Conservation (phyloP, 2,888 invertebrate genomes). For the Aplocera efformata region DNA sequence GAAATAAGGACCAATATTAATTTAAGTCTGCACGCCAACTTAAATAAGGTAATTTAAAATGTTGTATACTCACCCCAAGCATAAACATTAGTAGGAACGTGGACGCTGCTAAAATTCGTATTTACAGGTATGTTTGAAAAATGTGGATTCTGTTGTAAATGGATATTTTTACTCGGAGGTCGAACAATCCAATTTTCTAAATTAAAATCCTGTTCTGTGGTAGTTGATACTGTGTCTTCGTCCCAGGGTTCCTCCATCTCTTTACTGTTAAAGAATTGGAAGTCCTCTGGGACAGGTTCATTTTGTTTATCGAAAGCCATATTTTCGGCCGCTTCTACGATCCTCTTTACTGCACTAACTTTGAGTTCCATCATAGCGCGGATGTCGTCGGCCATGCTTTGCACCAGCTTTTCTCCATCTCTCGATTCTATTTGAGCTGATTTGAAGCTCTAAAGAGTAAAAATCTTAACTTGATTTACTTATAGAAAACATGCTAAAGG, state of each 20-base stretch:
- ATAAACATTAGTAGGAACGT: constrained; percentile 97
- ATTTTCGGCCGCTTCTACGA: constrained; percentile 93
- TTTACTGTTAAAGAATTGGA: constrained; percentile 86
- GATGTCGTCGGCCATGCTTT: constrained; percentile 91
- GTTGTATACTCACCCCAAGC: constrained; percentile 84
- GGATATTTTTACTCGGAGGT: constrained; percentile 81
- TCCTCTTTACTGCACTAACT: constrained; percentile 92
- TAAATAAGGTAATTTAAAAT: constrained; percentile 5
- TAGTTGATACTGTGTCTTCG: constrained; percentile 68
- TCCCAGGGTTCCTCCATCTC: constrained; percentile 82
- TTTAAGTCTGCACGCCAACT: neutral
- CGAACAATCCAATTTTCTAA: constrained; percentile 76
- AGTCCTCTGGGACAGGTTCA: constrained; percentile 80
- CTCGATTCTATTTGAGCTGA: constrained; percentile 87
- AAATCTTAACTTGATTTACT: no score
- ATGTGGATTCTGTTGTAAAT: constrained; percentile 84
- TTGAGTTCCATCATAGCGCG: constrained; percentile 93
- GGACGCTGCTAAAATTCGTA: constrained; percentile 91
- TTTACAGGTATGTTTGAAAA: constrained; percentile 90
- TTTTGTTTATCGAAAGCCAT: constrained; percentile 83
- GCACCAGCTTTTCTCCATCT: constrained; percentile 88
- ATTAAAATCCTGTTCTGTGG: constrained; percentile 77
- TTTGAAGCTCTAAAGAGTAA: constrained; percentile 84
- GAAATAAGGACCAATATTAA: constrained; percentile 33
- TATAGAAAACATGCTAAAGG: neutral